These are phyloP conservation scores for Barbus barbus DNA, from an alignment of 2,113 vertebrate species.

Conservation along the genomic window DNA sequence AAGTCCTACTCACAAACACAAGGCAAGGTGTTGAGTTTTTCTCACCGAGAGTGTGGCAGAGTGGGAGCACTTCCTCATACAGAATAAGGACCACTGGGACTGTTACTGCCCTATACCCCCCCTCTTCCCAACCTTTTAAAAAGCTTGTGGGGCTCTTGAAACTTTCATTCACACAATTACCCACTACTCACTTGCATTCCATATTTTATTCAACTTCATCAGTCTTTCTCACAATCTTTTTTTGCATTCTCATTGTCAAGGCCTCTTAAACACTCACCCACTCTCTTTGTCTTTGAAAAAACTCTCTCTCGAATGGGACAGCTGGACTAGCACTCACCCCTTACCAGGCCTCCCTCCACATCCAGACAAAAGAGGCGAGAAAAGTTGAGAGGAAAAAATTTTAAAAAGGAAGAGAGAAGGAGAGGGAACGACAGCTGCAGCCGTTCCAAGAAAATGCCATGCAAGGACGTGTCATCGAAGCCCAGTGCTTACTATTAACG, in stretches of 20 bases:
- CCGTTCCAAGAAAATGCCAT: slow-evolving; percentile 63
- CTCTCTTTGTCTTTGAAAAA: slow-evolving; percentile 34
- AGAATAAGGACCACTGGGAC: slow-evolving; percentile 55
- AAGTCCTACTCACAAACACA: slow-evolving; percentile 66
- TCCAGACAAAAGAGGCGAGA: slow-evolving; percentile 62
- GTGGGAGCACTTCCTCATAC: slow-evolving; percentile 69
- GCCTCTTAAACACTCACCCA: slow-evolving; percentile 21
- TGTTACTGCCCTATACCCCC: slow-evolving; percentile 2
- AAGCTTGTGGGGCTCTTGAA: slow-evolving; percentile 28
- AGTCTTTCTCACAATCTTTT: slow-evolving; percentile 3
- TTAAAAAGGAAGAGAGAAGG: slow-evolving; percentile 46
- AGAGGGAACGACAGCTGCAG: slow-evolving; percentile 73
- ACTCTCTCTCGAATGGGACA: slow-evolving; percentile 57
- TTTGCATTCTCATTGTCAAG: slow-evolving; percentile 33
- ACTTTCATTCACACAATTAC: slow-evolving; percentile 37
- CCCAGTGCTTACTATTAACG: slow-evolving; percentile 72
- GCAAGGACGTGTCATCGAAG: slow-evolving; percentile 69
- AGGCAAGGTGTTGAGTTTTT: slow-evolving; percentile 63
- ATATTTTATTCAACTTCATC: slow-evolving; percentile 20
- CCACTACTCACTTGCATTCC: slow-evolving; percentile 6
- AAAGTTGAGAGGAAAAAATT: slow-evolving; percentile 23
- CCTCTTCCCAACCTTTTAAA: background rate
- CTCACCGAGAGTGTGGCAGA: slow-evolving; percentile 62
- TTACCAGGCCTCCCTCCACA: slow-evolving; percentile 53
- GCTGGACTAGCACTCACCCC: slow-evolving; percentile 62